A percentile compares a stretch with the other conserved stretches of the same genome.
phyloP scores from a whole-genome alignment of 2,113 vertebrate species.

The Zosterops borbonicus region DNA sequence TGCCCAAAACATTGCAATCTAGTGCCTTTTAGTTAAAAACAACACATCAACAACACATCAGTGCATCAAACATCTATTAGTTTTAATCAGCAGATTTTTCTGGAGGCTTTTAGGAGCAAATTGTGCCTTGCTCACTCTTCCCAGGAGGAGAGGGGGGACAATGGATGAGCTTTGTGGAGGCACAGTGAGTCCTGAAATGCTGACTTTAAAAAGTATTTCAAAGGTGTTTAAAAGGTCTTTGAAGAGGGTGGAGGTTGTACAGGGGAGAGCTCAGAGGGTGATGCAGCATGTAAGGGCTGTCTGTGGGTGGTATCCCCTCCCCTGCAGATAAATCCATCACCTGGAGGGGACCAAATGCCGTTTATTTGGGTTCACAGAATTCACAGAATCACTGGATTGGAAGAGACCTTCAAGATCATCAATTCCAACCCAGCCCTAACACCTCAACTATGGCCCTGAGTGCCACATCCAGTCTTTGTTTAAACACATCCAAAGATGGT shows the following conservation, averaged over 20 bases:
- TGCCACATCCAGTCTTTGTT: too few relatives aligned
- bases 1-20: neutral
- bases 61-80: neutral
- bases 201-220: neutral
- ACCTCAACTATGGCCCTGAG: too few relatives aligned
- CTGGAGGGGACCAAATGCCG: neutral
- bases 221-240: neutral
- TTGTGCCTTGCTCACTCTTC: neutral
- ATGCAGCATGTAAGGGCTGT: fast-evolving
- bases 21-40: slow-evolving; percentile 1
- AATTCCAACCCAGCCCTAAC: too few relatives aligned
- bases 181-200: neutral
- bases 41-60: neutral
- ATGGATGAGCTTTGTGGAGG: neutral
- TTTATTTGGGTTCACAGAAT: neutral
- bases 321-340: neutral
- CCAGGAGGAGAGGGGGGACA: neutral
- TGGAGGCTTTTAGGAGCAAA: neutral
- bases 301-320: fast-evolving
- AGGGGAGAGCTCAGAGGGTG: neutral
- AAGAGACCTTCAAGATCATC: too few relatives aligned
- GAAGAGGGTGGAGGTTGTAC: neutral
- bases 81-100: slow-evolving; percentile 31
- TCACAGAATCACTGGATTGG: too few relatives aligned
- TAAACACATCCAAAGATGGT: too few relatives aligned